phyloP scores from a whole-genome alignment of 2,888 invertebrate species.

The Sisyra terminalis region DNA sequence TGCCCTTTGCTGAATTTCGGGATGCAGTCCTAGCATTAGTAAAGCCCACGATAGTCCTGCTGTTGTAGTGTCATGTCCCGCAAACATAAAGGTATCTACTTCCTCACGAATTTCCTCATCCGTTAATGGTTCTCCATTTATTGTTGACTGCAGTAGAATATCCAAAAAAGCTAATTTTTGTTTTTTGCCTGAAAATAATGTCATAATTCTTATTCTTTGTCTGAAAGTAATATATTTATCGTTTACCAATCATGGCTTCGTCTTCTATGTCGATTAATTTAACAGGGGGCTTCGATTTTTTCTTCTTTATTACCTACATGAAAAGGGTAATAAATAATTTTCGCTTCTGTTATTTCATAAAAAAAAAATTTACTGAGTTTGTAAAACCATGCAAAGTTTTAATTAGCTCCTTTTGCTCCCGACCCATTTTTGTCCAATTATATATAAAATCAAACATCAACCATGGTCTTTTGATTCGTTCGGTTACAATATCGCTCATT shows the following conservation, averaged over 20 bases:
- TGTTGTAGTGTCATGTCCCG: slow-evolving; percentile 25
- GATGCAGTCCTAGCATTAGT: slow-evolving; percentile 27
- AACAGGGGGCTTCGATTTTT: background rate
- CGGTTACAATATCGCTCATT: slow-evolving; percentile 10
- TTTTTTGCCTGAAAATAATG: slow-evolving; percentile 13
- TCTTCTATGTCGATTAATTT: background rate
- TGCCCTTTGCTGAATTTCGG: slow-evolving; percentile 21
- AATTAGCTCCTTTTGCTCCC: slow-evolving; percentile 31
- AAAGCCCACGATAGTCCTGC: slow-evolving; percentile 22
- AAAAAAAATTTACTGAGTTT: slow-evolving; percentile 31
- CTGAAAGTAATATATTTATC: background rate
- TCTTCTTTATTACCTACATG: background rate
- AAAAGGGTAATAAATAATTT: too few relatives aligned
- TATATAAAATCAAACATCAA: slow-evolving; percentile 21
- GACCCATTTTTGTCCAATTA: slow-evolving; percentile 38
- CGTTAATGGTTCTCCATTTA: slow-evolving; percentile 16
- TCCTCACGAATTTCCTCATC: slow-evolving; percentile 24
- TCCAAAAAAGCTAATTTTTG: slow-evolving; percentile 22
- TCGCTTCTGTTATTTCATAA: too few relatives aligned
- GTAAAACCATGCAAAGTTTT: slow-evolving; percentile 34
- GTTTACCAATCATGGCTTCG: too few relatives aligned
- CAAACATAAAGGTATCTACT: slow-evolving; percentile 28
- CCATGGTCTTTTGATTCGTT: slow-evolving; percentile 8
- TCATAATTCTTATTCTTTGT: background rate
- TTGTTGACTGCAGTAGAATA: slow-evolving; percentile 19